These are phyloP conservation scores for Oxycera nigricornis DNA, from an alignment of 2,888 invertebrate genomes.

Conservation along the genomic window DNA sequence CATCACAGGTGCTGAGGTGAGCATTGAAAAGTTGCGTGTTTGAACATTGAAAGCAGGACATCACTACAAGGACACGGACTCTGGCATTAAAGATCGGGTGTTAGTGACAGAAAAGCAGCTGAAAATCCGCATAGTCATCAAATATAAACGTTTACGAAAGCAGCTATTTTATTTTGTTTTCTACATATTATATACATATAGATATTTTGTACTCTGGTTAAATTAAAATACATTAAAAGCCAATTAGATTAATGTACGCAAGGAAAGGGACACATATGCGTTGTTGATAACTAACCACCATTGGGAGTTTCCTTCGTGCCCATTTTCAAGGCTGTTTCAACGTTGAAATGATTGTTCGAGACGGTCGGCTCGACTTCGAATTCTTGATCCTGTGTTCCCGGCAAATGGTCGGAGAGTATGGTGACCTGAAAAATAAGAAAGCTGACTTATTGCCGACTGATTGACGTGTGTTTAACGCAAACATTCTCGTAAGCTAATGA, in stretches of 20 bases:
- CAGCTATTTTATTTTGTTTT: slow-evolving; percentile 17
- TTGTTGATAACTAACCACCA: slow-evolving; percentile 52
- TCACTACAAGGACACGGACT: slow-evolving; percentile 15
- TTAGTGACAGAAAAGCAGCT: too few relatives aligned
- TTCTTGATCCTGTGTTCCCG: slow-evolving; percentile 56
- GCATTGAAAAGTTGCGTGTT: not conserved
- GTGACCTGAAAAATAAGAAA: slow-evolving; percentile 45
- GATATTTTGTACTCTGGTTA: slow-evolving; percentile 45
- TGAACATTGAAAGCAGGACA: slow-evolving; percentile 13
- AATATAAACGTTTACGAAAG: not conserved
- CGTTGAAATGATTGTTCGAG: slow-evolving; percentile 59
- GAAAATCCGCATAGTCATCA: not conserved
- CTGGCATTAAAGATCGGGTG: not conserved
- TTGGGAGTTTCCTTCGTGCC: slow-evolving; percentile 61
- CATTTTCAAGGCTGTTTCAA: slow-evolving; percentile 58
- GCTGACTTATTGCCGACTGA: too few relatives aligned
- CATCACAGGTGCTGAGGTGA: not conserved
- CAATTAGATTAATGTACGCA: slow-evolving; percentile 41
- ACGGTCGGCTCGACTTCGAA: slow-evolving; percentile 59
- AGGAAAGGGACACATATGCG: slow-evolving; percentile 39
- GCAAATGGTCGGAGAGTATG: slow-evolving; percentile 45
- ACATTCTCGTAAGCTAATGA: too few relatives aligned
- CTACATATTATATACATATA: slow-evolving; percentile 38
- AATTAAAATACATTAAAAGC: slow-evolving; percentile 39
- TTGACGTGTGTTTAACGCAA: too few relatives aligned